phyloP scores from a whole-genome alignment of 2,113 vertebrate species.

The Ciconia maguari region DNA sequence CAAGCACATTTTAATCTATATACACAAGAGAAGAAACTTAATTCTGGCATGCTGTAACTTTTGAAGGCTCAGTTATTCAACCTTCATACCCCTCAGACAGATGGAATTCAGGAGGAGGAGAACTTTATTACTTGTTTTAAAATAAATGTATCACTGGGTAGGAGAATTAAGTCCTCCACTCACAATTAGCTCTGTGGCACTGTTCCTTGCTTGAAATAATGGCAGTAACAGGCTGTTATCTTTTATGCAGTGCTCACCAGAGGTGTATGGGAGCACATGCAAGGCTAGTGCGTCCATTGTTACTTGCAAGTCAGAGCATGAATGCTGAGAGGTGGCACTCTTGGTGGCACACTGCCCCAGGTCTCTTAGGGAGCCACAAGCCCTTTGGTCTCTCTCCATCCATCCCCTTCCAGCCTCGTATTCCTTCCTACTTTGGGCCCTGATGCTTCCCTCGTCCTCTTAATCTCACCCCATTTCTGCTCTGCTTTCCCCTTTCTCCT shows the following conservation, averaged over 20 bases:
- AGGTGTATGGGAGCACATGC: neutral
- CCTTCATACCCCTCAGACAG: constrained; percentile 49
- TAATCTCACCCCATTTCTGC: neutral
- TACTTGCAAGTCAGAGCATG: neutral
- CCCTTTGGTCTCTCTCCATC: neutral
- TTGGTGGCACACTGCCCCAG: neutral
- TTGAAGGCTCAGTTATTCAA: neutral
- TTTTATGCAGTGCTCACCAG: neutral
- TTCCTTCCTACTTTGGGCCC: neutral
- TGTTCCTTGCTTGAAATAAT: neutral
- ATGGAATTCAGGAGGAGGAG: constrained; percentile 52
- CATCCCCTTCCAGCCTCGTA: neutral
- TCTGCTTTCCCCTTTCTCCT: neutral
- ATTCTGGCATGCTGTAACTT: neutral
- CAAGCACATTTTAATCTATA: neutral
- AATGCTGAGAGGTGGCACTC: neutral
- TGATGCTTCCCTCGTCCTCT: neutral
- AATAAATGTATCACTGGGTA: constrained; percentile 42
- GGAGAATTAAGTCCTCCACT: constrained; percentile 42
- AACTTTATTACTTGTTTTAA: constrained; percentile 47
- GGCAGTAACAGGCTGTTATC: neutral
- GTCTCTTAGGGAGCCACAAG: neutral
- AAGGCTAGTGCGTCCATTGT: fast-evolving
- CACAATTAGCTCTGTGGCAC: neutral
- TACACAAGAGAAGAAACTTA: neutral